Conservation (phyloP, 2,113 vertebrate species). For the Hippocampus guttulatus region DNA sequence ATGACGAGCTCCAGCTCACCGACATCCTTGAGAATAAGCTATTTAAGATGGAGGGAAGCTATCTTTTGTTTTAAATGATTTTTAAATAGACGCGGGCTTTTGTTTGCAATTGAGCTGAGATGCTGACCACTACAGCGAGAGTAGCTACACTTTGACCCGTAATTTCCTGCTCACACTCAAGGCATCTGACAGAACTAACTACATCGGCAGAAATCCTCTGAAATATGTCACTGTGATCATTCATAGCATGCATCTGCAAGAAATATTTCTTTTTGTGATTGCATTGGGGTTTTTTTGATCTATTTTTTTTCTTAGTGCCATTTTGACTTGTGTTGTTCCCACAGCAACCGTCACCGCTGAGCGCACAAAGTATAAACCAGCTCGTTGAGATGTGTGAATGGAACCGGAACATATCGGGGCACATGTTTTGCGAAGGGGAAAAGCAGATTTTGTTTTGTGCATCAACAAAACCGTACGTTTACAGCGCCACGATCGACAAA, state of each 20-base stretch:
- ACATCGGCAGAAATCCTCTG: conserved; percentile 48
- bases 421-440: conserved; percentile 29
- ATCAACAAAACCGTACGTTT: conserved; percentile 13
- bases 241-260: conserved; percentile 67
- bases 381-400: not conserved
- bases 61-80: not conserved
- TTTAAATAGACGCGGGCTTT: conserved; percentile 20
- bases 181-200: conserved; percentile 29
- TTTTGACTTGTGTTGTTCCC: conserved; percentile 16
- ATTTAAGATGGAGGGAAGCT: not conserved
- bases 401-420: conserved; percentile 30
- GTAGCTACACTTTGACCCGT: conserved; percentile 25
- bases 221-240: conserved; percentile 68
- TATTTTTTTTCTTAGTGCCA: conserved; percentile 44
- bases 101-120: not conserved
- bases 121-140: conserved; percentile 26
- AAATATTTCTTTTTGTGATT: conserved; percentile 38
- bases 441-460: conserved; percentile 21
- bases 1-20: not conserved
- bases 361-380: not conserved
- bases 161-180: conserved; percentile 37
- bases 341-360: conserved; percentile 4
- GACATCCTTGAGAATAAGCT: not conserved
- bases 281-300: conserved; percentile 10
- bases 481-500: conserved; percentile 25